These are phyloP conservation scores for Mungos mungo DNA, from an alignment of 2,113 vertebrate species.

Conservation along the genomic window DNA sequence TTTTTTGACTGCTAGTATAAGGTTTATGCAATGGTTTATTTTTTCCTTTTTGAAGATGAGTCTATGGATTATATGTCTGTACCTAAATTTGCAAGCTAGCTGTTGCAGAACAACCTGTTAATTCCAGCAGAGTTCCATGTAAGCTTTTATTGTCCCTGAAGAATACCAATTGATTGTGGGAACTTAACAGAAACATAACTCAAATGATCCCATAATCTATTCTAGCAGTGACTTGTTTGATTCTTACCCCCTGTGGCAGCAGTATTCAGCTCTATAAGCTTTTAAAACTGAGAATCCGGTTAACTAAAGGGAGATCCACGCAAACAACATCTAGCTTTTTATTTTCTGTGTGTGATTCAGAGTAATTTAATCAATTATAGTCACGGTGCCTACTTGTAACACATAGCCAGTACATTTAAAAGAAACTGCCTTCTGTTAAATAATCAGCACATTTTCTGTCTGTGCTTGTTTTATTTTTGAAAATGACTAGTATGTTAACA, in stretches of 20 bases:
- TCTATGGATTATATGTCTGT: slow-evolving; percentile 53
- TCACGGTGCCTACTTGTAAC: background rate
- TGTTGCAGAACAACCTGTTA: slow-evolving; percentile 37
- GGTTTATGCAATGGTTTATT: background rate
- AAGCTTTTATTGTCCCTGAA: slow-evolving; percentile 55
- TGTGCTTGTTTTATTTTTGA: slow-evolving; percentile 23
- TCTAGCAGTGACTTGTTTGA: background rate
- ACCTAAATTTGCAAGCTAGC: slow-evolving; percentile 36
- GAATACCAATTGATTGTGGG: slow-evolving; percentile 50
- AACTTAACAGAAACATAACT: slow-evolving; percentile 47
- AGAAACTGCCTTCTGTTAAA: background rate
- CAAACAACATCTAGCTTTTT: background rate
- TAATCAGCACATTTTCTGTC: slow-evolving; percentile 1
- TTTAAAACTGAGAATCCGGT: slow-evolving; percentile 54
- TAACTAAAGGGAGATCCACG: slow-evolving; percentile 37
- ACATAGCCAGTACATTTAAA: slow-evolving; percentile 5
- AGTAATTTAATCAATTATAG: slow-evolving; percentile 45
- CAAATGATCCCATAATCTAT: slow-evolving; percentile 30
- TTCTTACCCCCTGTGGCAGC: background rate
- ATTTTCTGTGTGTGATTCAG: background rate
- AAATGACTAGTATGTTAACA: background rate
- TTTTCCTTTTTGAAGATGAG: slow-evolving; percentile 54
- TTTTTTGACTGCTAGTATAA: slow-evolving; percentile 10
- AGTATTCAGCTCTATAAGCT: slow-evolving; percentile 18
- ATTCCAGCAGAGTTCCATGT: slow-evolving; percentile 43